Evolutionary conservation across 2,797 vertebrate species (phyloP).

Genomic region (Aldrovandia affinis): DNA sequence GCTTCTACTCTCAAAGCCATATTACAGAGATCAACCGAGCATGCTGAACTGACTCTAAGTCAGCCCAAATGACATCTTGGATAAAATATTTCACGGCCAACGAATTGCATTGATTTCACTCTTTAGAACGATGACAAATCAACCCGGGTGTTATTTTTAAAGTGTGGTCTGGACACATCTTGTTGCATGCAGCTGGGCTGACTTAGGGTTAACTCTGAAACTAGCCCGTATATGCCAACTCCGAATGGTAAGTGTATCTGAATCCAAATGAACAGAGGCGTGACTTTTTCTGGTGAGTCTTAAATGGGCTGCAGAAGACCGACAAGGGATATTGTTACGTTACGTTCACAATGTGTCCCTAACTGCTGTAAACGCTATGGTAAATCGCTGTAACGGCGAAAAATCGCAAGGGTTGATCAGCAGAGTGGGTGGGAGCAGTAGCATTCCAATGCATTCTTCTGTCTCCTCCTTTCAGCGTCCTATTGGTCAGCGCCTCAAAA

Average conservation of each 20-base stretch:
- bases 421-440: neutral
- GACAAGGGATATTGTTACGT: too few relatives aligned
- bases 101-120: neutral
- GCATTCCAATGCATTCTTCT: conserved; percentile 18
- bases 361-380: neutral
- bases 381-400: neutral
- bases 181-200: neutral
- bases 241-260: neutral
- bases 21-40: neutral
- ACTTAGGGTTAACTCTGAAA: neutral
- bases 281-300: neutral
- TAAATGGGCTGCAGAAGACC: neutral
- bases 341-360: neutral
- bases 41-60: neutral
- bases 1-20: neutral
- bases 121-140: neutral
- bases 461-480: conserved; percentile 39
- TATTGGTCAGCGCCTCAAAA: conserved; percentile 43
- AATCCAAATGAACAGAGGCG: neutral
- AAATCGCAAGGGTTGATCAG: neutral
- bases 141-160: neutral
- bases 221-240: too few relatives aligned
- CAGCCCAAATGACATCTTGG: neutral
- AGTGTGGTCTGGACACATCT: neutral
- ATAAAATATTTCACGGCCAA: neutral